phyloP scores from a whole-genome alignment of 2,113 vertebrate species.

The Prunella fulvescens region DNA sequence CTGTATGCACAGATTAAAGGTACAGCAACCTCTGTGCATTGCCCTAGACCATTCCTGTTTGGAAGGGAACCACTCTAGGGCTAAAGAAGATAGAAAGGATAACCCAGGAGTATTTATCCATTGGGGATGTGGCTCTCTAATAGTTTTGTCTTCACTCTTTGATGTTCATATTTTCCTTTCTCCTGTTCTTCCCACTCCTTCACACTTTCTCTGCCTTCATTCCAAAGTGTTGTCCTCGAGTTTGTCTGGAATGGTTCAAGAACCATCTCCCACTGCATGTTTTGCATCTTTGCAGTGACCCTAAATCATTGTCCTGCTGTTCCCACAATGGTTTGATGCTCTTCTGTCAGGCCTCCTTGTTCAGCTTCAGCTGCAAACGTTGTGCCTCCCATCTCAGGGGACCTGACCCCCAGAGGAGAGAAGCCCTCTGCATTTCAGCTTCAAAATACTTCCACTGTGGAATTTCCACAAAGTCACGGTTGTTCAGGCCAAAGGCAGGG shows the following conservation, averaged over 20 bases:
- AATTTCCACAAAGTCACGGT: neutral
- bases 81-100: neutral
- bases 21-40: neutral
- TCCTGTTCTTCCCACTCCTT: neutral
- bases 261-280: neutral
- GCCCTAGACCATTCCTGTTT: neutral
- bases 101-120: neutral
- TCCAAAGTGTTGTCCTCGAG: neutral
- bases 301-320: neutral
- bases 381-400: neutral
- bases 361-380: neutral
- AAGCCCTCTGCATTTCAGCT: neutral
- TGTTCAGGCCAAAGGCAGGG: neutral
- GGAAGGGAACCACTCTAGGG: neutral
- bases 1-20: neutral
- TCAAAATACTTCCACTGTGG: neutral
- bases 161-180: neutral
- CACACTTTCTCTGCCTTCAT: neutral
- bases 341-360: rapidly evolving
- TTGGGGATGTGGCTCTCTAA: neutral
- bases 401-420: neutral
- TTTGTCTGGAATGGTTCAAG: neutral
- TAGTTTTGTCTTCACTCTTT: neutral
- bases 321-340: neutral
- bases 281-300: neutral